Conservation (phyloP, 2,113 vertebrate species). For the Festucalex cinctus region DNA sequence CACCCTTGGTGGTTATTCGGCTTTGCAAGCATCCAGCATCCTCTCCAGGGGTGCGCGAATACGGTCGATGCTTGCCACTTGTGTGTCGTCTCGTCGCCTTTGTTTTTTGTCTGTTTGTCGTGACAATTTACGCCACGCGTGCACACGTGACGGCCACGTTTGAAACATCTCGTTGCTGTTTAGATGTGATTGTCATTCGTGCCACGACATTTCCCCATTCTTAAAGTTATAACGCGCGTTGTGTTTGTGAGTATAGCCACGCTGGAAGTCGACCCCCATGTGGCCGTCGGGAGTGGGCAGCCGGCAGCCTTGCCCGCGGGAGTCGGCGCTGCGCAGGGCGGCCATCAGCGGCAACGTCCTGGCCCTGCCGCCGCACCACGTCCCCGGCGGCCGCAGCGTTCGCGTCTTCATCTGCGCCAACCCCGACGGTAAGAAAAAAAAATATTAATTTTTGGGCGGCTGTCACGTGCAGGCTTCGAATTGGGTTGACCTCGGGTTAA, state of each 20-base stretch:
- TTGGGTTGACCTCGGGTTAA: background rate
- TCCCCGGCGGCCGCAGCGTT: slow-evolving; percentile 86
- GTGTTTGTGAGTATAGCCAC: slow-evolving; percentile 51
- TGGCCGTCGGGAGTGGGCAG: slow-evolving; percentile 86
- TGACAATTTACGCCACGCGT: slow-evolving; percentile 65
- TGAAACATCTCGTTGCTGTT: background rate
- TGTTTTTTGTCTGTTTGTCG: slow-evolving; percentile 49
- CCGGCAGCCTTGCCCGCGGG: slow-evolving; percentile 83
- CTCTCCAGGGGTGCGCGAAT: slow-evolving; percentile 68
- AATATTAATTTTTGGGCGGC: no score
- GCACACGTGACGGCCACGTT: slow-evolving; percentile 47
- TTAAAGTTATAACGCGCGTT: slow-evolving; percentile 17
- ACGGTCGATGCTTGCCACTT: slow-evolving; percentile 59
- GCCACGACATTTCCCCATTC: background rate
- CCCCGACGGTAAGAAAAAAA: slow-evolving; percentile 82
- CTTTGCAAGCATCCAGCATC: slow-evolving; percentile 65
- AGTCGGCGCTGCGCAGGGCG: slow-evolving; percentile 86
- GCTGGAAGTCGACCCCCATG: slow-evolving; percentile 81
- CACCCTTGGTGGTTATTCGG: slow-evolving; percentile 61
- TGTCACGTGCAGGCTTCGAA: background rate
- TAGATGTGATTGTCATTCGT: no score
- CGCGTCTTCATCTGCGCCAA: slow-evolving; percentile 92
- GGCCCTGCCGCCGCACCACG: slow-evolving; percentile 83
- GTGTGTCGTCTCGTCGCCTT: slow-evolving; percentile 49
- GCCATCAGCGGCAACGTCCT: slow-evolving; percentile 86